Percentiles rank a stretch among this genome's conserved stretches.
Evolutionary conservation across 2,113 vertebrate species (phyloP).

Genomic region (Ascaphus truei): DNA sequence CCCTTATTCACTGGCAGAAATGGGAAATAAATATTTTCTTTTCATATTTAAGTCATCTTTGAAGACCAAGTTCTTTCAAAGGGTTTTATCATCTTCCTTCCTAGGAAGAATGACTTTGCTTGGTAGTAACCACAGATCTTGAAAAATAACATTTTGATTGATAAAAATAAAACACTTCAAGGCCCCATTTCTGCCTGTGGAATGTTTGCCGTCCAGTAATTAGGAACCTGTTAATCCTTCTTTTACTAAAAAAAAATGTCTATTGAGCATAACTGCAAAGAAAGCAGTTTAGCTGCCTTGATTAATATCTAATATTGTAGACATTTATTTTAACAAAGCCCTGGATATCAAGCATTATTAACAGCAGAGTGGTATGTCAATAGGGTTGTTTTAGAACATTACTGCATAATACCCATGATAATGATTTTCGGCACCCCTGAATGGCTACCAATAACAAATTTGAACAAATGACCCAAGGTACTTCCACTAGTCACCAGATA

Average conservation of each 20-base stretch:
- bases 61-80: conserved; percentile 61
- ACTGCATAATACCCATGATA: no score
- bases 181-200: conserved; percentile 13
- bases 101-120: conserved; percentile 4
- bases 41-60: conserved; percentile 59
- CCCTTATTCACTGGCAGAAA: conserved; percentile 75
- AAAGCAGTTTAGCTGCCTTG: not conserved
- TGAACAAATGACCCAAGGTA: no score
- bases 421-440: no score
- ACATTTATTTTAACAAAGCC: not conserved
- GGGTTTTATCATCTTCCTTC: conserved; percentile 48
- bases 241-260: not conserved
- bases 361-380: no score
- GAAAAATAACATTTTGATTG: not conserved
- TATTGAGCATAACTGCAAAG: not conserved
- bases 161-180: conserved; percentile 15
- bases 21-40: conserved; percentile 80
- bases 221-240: not conserved
- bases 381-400: no score
- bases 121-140: conserved; percentile 31
- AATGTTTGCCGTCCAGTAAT: conserved; percentile 7
- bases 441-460: no score
- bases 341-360: no score
- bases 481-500: no score
- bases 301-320: not conserved